Evolutionary conservation across 2,113 vertebrate genomes (phyloP).

Genomic region (Perca fluviatilis): DNA sequence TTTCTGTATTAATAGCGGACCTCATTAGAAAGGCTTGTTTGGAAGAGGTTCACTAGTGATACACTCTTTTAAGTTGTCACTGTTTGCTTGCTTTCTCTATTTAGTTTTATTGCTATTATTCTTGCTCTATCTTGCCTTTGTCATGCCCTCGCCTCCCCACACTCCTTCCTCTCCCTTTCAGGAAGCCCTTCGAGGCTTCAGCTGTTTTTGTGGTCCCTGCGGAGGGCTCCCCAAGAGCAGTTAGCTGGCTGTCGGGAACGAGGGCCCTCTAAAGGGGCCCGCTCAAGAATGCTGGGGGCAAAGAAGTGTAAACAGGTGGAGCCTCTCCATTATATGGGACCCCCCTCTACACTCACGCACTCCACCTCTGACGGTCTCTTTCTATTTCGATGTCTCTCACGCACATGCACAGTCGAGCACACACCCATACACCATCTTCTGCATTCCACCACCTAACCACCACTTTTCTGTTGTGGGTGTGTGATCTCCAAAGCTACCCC

Average conservation of each 20-base stretch:
- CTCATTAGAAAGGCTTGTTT: constrained; percentile 90
- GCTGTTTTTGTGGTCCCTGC: constrained; percentile 73
- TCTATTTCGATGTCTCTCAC: constrained; percentile 23
- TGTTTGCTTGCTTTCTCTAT: constrained; percentile 62
- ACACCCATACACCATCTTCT: constrained; percentile 15
- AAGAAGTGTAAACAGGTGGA: constrained; percentile 95
- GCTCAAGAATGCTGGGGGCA: constrained; percentile 86
- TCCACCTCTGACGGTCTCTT: constrained; percentile 58
- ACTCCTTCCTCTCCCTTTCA: constrained; percentile 72
- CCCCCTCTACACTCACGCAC: constrained; percentile 57
- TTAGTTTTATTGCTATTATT: constrained; percentile 75
- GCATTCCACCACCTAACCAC: constrained; percentile 39
- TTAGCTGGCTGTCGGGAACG: constrained; percentile 80
- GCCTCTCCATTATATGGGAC: constrained; percentile 84
- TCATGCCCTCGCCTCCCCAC: constrained; percentile 52
- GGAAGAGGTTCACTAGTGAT: constrained; percentile 88
- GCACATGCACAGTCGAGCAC: constrained; percentile 10
- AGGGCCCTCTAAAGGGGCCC: constrained; percentile 88
- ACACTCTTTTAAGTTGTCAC: constrained; percentile 79
- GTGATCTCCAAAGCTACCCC: constrained; percentile 15
- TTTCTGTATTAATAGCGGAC: constrained; percentile 79
- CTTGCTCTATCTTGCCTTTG: constrained; percentile 61
- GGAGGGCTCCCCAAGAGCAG: constrained; percentile 84
- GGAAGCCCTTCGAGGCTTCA: constrained; percentile 62
- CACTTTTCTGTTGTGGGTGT: neutral